These are phyloP conservation scores for Sesia bembeciformis DNA, from an alignment of 2,888 invertebrate genomes.

Conservation along the genomic window DNA sequence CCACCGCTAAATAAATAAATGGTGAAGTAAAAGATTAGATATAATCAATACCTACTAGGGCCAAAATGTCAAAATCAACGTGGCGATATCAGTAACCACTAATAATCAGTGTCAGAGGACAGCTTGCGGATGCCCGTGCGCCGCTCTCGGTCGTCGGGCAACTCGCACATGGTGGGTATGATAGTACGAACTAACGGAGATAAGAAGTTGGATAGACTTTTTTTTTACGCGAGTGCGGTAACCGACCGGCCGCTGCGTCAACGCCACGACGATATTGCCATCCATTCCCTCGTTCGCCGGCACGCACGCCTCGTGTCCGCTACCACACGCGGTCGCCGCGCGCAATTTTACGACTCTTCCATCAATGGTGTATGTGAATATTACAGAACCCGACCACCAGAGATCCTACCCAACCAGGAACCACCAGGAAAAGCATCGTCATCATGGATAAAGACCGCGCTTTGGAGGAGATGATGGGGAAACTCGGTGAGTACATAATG, in stretches of 20 bases:
- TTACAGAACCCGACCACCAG: slow-evolving; percentile 32
- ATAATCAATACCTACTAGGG: too few species aligned
- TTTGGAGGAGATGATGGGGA: slow-evolving; percentile 79
- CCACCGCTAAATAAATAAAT: too few species aligned
- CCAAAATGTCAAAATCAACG: too few species aligned
- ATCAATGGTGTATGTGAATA: slow-evolving; percentile 57
- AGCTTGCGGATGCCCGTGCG: background rate
- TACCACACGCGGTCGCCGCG: slow-evolving; percentile 24
- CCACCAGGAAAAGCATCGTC: slow-evolving; percentile 1
- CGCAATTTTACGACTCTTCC: slow-evolving; percentile 10
- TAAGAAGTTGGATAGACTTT: slow-evolving; percentile 37
- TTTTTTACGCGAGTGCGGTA: slow-evolving; percentile 58
- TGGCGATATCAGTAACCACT: too few species aligned
- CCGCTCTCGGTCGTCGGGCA: slow-evolving; percentile 8
- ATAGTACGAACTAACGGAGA: slow-evolving; percentile 26
- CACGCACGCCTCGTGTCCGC: slow-evolving; percentile 49
- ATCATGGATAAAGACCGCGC: slow-evolving; percentile 78
- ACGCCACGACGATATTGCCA: slow-evolving; percentile 32
- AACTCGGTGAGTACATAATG: slow-evolving; percentile 70
- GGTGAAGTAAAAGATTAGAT: too few species aligned
- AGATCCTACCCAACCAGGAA: background rate
- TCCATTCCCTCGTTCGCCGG: slow-evolving; percentile 63
- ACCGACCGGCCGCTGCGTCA: slow-evolving; percentile 31
- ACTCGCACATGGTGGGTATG: background rate
- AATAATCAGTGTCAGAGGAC: too few species aligned